Evolutionary conservation across 2,113 vertebrate genomes (phyloP), one percentile per base, ranked within the genome.

Genomic region (Onychostruthus taczanowskii): DNA sequence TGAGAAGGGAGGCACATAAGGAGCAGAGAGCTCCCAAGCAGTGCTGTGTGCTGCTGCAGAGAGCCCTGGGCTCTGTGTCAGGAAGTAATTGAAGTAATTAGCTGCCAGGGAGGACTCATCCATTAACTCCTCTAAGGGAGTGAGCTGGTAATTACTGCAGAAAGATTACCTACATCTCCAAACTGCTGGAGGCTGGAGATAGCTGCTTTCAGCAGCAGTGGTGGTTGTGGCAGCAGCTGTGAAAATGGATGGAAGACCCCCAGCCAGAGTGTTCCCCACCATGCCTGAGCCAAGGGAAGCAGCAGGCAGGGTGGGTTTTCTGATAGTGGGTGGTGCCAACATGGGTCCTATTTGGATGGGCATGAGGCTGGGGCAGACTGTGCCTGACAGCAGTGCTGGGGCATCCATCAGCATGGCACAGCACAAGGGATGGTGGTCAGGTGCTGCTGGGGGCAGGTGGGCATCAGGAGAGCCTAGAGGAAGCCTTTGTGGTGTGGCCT

Each of bases 21-120:
- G 47, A 77, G 49, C 43, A 21, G 6, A 23, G 24, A 87, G 63
- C 58, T 74, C 33, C 41, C 0, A 47, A 55, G 74, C 44, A 41
- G 30, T 2, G 13, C 31, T 78, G 8, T n/a, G 59, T 58, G 66
- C 83, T 86, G 56, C 74, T 93, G 81, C 55, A 30, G 49, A 44
- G 59, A 78, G 87, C 73, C 76, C 66, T 9, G 6, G 64, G 74
- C 46, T 89, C 58, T 92, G 56, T 75, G 85, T 87, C 63, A 61
- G 89, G 67, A 84, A 93, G 86, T 89, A 96, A 94, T 95, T 93
- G 79, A 62, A 95, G 91, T 95, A 96, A 97, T 97, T 93, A 97
- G 86, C 72, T 97, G 67, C 89, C 47, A 61, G 75, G 0, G 41
- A 62, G 79, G 93, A 95, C 84, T 96, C 61, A 64, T 84, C 63